phyloP scores from a whole-genome alignment of 1,140 invertebrate species.

The Ylistrum balloti region DNA sequence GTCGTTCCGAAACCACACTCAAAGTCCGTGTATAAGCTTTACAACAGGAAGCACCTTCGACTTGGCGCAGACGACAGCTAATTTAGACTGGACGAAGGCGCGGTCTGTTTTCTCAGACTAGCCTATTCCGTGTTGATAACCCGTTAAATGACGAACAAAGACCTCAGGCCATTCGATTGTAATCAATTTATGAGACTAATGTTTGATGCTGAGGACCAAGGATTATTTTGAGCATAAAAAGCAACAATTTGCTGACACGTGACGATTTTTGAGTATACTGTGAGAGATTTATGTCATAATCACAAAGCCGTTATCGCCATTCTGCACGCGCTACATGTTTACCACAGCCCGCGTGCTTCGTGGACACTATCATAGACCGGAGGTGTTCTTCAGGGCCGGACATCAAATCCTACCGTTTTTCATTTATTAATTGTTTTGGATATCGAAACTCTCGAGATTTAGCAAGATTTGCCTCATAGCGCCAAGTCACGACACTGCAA shows the following conservation, averaged over 20 bases:
- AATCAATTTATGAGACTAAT: slow-evolving; percentile 36
- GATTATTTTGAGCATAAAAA: slow-evolving; percentile 29
- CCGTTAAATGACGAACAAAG: neutral
- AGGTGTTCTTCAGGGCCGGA: slow-evolving; percentile 23
- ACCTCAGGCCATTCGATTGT: neutral
- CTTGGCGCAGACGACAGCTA: slow-evolving; percentile 21
- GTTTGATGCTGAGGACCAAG: slow-evolving; percentile 13
- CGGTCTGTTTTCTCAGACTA: neutral
- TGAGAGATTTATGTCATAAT: slow-evolving; percentile 25
- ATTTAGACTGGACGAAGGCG: slow-evolving; percentile 1
- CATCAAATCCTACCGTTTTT: neutral
- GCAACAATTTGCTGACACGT: slow-evolving; percentile 24
- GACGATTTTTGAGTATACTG: neutral
- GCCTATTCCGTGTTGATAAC: neutral
- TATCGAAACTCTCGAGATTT: slow-evolving; percentile 27
- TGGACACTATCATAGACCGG: neutral
- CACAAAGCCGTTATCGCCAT: neutral
- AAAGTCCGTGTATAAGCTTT: neutral
- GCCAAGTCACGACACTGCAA: neutral
- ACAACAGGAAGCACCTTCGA: slow-evolving; percentile 24
- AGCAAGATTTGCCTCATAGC: neutral
- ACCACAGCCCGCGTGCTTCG: neutral
- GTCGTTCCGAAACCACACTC: neutral
- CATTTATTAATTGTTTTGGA: neutral
- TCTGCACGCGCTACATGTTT: slow-evolving; percentile 37